phyloP scores from a whole-genome alignment of 1,140 invertebrate genomes.

The Trichonephila clavipes region DNA sequence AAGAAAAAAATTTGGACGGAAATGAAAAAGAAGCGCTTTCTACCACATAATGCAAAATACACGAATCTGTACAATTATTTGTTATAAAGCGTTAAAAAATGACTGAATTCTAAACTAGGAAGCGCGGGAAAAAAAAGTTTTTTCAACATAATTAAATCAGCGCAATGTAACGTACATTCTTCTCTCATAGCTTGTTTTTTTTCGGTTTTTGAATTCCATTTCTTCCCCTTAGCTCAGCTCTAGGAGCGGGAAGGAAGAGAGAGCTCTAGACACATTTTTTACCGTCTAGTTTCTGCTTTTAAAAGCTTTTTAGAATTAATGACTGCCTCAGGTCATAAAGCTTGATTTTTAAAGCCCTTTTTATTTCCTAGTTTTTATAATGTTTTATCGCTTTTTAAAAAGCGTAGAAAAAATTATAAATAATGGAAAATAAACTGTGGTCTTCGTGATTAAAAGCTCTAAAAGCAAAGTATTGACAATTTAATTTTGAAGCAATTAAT shows the following conservation, averaged over 20 bases:
- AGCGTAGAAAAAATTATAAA: background rate
- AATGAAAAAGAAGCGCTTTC: no score
- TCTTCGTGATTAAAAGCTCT: background rate
- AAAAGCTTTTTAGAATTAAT: constrained; percentile 30
- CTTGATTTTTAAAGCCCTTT: background rate
- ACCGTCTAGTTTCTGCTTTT: background rate
- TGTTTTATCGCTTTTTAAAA: background rate
- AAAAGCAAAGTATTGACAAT: background rate
- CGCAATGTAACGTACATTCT: background rate
- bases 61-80: background rate
- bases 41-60: background rate
- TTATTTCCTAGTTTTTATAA: background rate
- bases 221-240: background rate
- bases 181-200: background rate
- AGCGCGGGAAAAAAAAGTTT: background rate
- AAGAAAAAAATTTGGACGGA: no score
- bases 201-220: background rate
- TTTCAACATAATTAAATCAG: constrained; percentile 23
- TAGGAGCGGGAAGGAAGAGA: no score
- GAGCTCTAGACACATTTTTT: no score
- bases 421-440: background rate
- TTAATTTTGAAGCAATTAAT: background rate
- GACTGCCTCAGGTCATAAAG: background rate
- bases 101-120: background rate
- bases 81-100: background rate